phyloP scores from a whole-genome alignment of 2,797 vertebrate genomes.

The Cephalopachus bancanus region DNA sequence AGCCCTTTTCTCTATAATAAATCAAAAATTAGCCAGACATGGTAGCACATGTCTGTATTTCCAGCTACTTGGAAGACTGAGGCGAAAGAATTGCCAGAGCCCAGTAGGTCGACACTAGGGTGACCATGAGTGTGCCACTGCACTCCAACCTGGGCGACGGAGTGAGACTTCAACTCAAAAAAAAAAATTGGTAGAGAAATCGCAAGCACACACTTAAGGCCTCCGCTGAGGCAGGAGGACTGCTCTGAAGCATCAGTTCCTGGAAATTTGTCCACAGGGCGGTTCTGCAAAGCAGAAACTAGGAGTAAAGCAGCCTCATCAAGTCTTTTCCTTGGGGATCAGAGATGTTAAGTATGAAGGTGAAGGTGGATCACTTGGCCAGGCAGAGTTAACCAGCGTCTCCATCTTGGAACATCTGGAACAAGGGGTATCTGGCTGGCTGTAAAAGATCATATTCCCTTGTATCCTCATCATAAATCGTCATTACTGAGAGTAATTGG shows the following conservation, averaged over 20 bases:
- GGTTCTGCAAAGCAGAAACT: not conserved
- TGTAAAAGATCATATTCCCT: not conserved
- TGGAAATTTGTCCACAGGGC: not conserved
- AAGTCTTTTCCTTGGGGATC: not conserved
- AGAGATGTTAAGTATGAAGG: not conserved
- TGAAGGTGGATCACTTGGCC: not conserved
- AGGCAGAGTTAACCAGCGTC: not conserved
- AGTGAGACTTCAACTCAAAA: too few relatives aligned
- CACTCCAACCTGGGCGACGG: too few relatives aligned
- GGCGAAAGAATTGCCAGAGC: too few relatives aligned
- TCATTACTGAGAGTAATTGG: not conserved
- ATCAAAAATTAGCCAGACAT: too few relatives aligned
- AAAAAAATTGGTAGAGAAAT: too few relatives aligned
- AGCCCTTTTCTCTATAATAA: too few relatives aligned
- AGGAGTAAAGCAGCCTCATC: not conserved
- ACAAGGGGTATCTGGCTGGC: not conserved
- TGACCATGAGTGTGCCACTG: too few relatives aligned
- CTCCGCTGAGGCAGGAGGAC: not conserved
- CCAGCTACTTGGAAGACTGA: too few relatives aligned
- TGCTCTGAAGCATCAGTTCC: not conserved
- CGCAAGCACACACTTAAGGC: not conserved
- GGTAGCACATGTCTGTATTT: too few relatives aligned
- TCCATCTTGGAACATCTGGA: not conserved
- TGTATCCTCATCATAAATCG: not conserved
- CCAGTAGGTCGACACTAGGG: too few relatives aligned